Evolutionary conservation across 1,140 invertebrate species (phyloP).

Genomic region (Drosophila subobscura): DNA sequence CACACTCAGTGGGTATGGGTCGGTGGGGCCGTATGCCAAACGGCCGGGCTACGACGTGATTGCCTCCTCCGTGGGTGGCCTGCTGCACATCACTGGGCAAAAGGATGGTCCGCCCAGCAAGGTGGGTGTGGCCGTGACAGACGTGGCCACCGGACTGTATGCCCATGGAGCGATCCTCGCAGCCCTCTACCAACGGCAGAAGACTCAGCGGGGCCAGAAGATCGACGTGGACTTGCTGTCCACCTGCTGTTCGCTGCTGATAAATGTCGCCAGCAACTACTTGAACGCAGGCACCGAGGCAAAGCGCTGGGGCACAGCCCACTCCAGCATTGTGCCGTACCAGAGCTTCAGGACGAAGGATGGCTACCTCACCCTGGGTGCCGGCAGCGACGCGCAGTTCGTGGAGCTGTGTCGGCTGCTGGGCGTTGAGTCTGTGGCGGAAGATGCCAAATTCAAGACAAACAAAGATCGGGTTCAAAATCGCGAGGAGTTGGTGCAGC

Average conservation of each 20-base stretch:
- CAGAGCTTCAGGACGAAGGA: slow-evolving; percentile 93
- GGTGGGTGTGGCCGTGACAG: slow-evolving; percentile 96
- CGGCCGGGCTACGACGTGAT: slow-evolving; percentile 98
- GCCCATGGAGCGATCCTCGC: slow-evolving; percentile 98
- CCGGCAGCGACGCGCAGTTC: slow-evolving; percentile 92
- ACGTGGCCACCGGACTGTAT: slow-evolving; percentile 96
- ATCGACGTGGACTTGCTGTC: slow-evolving; percentile 97
- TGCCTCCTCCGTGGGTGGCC: slow-evolving; percentile 94
- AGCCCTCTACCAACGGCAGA: slow-evolving; percentile 90
- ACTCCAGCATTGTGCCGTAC: slow-evolving; percentile 97
- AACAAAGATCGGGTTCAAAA: slow-evolving; percentile 92
- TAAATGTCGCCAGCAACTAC: slow-evolving; percentile 96
- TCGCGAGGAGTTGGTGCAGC: slow-evolving; percentile 87
- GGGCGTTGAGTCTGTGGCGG: slow-evolving; percentile 86
- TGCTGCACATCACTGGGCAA: slow-evolving; percentile 95
- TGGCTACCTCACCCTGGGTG: slow-evolving; percentile 93
- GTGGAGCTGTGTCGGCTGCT: slow-evolving; percentile 88
- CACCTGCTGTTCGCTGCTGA: slow-evolving; percentile 94
- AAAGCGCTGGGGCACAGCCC: slow-evolving; percentile 93
- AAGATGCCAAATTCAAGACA: slow-evolving; percentile 87
- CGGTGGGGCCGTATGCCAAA: slow-evolving; percentile 91
- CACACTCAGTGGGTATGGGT: slow-evolving; percentile 96
- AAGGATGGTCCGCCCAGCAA: slow-evolving; percentile 94
- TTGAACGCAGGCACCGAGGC: slow-evolving; percentile 93
- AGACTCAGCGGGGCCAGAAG: slow-evolving; percentile 93